A percentile compares a stretch with the other conserved stretches of the same genome.
phyloP scores from a whole-genome alignment of 2,888 invertebrate species.

The Daptonema setosum region DNA sequence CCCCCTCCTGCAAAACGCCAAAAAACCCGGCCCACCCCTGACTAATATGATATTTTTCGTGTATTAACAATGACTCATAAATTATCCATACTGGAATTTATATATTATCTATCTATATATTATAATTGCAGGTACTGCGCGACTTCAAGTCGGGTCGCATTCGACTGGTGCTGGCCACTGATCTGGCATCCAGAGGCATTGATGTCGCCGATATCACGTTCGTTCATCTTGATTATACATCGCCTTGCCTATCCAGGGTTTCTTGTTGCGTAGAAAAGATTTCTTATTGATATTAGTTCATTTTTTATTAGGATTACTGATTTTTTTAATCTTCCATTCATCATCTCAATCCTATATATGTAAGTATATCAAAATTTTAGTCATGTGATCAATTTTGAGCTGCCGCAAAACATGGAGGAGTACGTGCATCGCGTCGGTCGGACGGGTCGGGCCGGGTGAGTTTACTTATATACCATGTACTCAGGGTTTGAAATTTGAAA shows the following conservation, averaged over 20 bases:
- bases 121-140: not conserved
- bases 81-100: too few relatives aligned
- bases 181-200: conserved; percentile 77
- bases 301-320: not conserved
- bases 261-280: not conserved
- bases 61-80: too few relatives aligned
- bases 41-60: too few relatives aligned
- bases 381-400: conserved; percentile 76
- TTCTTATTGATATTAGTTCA: not conserved
- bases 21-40: too few relatives aligned
- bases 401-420: conserved; percentile 78
- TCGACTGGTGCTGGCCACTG: conserved; percentile 68
- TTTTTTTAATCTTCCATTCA: not conserved
- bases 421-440: conserved; percentile 83
- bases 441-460: conserved; percentile 64
- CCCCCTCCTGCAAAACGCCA: too few relatives aligned
- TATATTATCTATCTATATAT: too few relatives aligned
- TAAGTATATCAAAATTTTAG: conserved; percentile 27
- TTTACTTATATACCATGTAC: not conserved
- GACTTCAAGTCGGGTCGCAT: conserved; percentile 48
- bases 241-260: not conserved
- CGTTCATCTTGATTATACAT: conserved; percentile 1
- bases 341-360: conserved; percentile 3
- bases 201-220: conserved; percentile 42
- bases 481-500: too few relatives aligned